These are phyloP conservation scores for Hippasteria phrygiana DNA, from an alignment of 53 echinoderm and acorn worm species.

Conservation along the genomic window DNA sequence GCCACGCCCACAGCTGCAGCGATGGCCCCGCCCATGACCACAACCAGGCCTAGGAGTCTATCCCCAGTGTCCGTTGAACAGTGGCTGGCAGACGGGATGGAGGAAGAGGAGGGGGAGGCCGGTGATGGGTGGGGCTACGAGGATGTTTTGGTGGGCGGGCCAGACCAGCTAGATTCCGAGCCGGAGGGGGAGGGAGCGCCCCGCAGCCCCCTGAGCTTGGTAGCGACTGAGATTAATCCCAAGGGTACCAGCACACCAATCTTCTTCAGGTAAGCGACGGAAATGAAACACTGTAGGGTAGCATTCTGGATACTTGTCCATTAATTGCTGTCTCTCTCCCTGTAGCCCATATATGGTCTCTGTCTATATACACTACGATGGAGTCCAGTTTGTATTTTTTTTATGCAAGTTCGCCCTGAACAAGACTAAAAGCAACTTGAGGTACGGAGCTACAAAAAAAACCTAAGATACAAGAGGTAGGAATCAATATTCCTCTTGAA, in stretches of 20 bases:
- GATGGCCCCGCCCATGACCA: neutral
- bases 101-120: conserved; percentile 24
- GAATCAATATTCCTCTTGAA: too few species aligned
- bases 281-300: too few species aligned
- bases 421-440: too few species aligned
- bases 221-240: conserved; percentile 34
- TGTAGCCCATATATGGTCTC: too few species aligned
- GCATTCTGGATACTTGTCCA: too few species aligned
- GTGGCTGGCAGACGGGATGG: conserved; percentile 58
- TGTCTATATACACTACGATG: too few species aligned
- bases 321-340: too few species aligned
- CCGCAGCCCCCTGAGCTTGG: conserved; percentile 23
- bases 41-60: neutral
- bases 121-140: neutral
- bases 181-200: neutral
- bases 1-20: neutral
- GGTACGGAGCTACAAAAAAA: too few species aligned
- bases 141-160: neutral
- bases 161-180: neutral
- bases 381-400: too few species aligned
- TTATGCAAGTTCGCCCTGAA: too few species aligned
- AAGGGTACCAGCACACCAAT: conserved; percentile 57
- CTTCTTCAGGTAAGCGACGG: conserved; percentile 57
- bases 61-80: conserved; percentile 41
- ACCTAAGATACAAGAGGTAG: too few species aligned